Evolutionary conservation across 2,797 vertebrate genomes (phyloP).

Genomic region (Lateolabrax maculatus): DNA sequence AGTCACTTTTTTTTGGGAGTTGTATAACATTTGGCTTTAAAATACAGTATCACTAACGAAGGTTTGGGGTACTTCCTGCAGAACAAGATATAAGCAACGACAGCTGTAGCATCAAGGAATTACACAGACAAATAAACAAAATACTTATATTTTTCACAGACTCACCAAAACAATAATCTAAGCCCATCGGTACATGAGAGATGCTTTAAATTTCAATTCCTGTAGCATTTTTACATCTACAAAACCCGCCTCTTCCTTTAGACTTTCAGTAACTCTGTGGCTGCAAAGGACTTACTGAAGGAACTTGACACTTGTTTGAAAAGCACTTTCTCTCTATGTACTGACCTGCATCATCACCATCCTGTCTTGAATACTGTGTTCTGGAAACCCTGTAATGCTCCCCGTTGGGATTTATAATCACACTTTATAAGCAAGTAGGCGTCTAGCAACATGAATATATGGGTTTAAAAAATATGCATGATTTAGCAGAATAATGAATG

Average conservation of each 20-base stretch:
- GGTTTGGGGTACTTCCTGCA: conserved; percentile 40
- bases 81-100: conserved; percentile 19
- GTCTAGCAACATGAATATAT: conserved; percentile 75
- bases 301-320: conserved; percentile 67
- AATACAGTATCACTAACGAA: conserved; percentile 37
- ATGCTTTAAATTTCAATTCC: conserved; percentile 49
- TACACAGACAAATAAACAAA: conserved; percentile 7
- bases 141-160: conserved; percentile 35
- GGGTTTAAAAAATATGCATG: conserved; percentile 85
- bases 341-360: conserved; percentile 63
- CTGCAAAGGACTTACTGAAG: conserved; percentile 56
- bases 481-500: conserved; percentile 80
- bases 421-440: conserved; percentile 75
- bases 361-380: conserved; percentile 72
- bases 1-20: conserved; percentile 47
- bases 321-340: conserved; percentile 75
- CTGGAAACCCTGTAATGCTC: conserved; percentile 62
- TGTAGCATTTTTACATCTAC: conserved; percentile 67
- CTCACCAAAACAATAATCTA: conserved; percentile 40
- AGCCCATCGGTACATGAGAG: conserved; percentile 41
- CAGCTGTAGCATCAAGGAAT: conserved; percentile 50
- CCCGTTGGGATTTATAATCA: conserved; percentile 72
- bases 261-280: conserved; percentile 61
- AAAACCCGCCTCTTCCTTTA: conserved; percentile 4
- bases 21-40: conserved; percentile 51